Evolutionary conservation across 2,797 vertebrate genomes (phyloP), one percentile per base, ranked within the genome.

Genomic region (Bryconaethiops microstoma): DNA sequence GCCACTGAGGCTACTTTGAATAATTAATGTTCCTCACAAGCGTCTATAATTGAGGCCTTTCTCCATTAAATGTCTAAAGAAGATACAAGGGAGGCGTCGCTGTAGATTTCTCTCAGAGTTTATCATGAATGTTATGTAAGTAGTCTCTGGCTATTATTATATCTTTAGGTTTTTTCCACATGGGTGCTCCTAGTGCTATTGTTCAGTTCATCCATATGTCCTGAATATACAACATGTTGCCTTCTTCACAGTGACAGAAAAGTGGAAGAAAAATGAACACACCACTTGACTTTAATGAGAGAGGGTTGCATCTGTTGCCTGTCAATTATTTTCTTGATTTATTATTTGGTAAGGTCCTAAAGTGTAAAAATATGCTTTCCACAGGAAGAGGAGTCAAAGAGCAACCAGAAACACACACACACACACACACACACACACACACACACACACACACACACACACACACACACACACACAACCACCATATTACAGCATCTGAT

Each of bases 11-110:
- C 84, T 86, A 79, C 86, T 91, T 91, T 93, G 21, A 93, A 93
- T 92, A 90, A 93, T 92, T 84, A 87, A 93, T 84, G 80, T 79
- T 85, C 78, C 76, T 86, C 5, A 74, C 82, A 73, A 87, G 86
- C 86, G 92, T 94, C 82, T 89, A 93, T 92, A 91, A 93, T 92
- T 90, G 68, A 93, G 80, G 65, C 7, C 40, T 91, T 86, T 88
- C 90, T 92, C 90, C 88, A 92, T 90, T 89, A 88, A 92, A 91
- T 86, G 84, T 90, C 88, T 90, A 85, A 84, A 80, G 83, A 88
- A 84, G 86, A 84, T 89, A 86, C 83, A 78, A 79, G 81, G 86
- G 72, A 83, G 82, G 74, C 82, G 69, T 76, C 48, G 54, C 78
- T 77, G 45, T 82, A 81, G 83, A 85, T 76, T 64, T 84, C 42